These are phyloP conservation scores for Noctua fimbriata DNA, from an alignment of 2,888 invertebrate species.

Conservation along the genomic window DNA sequence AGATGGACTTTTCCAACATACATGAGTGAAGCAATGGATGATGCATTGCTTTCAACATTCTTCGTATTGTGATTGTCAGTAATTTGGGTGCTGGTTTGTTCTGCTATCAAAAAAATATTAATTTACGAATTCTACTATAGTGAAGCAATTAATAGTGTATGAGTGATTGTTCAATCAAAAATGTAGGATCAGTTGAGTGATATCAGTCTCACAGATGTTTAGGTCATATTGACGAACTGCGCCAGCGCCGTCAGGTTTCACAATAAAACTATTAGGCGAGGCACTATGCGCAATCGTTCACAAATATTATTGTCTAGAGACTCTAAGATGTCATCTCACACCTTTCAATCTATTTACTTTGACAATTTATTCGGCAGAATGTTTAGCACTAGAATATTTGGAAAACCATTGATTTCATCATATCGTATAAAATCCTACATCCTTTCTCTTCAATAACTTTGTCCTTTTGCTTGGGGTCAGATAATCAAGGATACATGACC, in stretches of 20 bases:
- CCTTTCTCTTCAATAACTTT: slow-evolving; percentile 25
- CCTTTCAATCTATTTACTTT: slow-evolving; percentile 35
- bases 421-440: background rate
- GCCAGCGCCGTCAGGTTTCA: slow-evolving; percentile 30
- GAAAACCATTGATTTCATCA: slow-evolving; percentile 8
- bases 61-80: background rate
- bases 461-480: slow-evolving; percentile 30
- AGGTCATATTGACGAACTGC: slow-evolving; percentile 35
- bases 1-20: background rate
- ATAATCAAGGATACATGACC: slow-evolving; percentile 46
- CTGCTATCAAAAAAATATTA: background rate
- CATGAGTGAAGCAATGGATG: background rate
- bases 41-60: background rate
- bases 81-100: background rate
- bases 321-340: slow-evolving; percentile 63
- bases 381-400: slow-evolving; percentile 16
- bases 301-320: slow-evolving; percentile 74
- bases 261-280: slow-evolving; percentile 70
- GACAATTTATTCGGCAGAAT: slow-evolving; percentile 27
- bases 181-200: slow-evolving; percentile 8
- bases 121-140: background rate
- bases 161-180: background rate
- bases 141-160: background rate
- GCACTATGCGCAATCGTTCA: slow-evolving; percentile 73
- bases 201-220: slow-evolving; percentile 18